Base-by-base conservation (phyloP, 2,888 invertebrate genomes). In the Imbricaverruca yamaguchii region DNA sequence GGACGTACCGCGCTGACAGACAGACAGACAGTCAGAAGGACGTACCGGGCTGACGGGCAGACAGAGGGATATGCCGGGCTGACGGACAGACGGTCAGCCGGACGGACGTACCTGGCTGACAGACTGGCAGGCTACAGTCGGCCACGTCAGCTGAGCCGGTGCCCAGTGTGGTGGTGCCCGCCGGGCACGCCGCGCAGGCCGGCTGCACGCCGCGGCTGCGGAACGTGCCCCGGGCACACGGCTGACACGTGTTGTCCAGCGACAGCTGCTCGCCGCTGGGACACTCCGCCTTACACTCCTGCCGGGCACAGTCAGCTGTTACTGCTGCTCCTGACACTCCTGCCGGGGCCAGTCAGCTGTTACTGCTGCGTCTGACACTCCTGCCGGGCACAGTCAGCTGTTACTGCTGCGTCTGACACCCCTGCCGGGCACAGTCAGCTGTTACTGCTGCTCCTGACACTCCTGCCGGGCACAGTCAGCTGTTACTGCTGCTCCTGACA, bases 81-180 rank as follows among this genome's bases (percentile, higher is more conserved):
- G 39, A 39, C 39, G 4, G 1, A 39, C 39, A 39, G 39, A 39
- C 39, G 4, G 39, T 39, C 4, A 39, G 39, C 1, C 39, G 39
- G 39, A 39, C 39, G 39, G 39, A 39, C 39, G 15, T 13, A 90
- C 91, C 93, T 83, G 94, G 91, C 79, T 90, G 90, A 87, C 96
- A 96, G 80, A 95, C 94, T 15, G 96, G 97, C 80, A 97, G 89
- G 1, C 96, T 94, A 88, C 98, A 98, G 87, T 97, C 96, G 86
- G 95, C 95, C 12, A 94, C 90, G 0, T 92, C 91, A 10, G 82
- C 81, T 0, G 77, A 18, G 79, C 96, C 96, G 81, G 92, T 90
- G 84, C 92, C 92, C 0, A 94, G 94, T 0, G 97, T 97, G 6
- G 97, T 98, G 84, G 94, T 92, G 65, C 95, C 96, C 12, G 93